A percentile compares a stretch with the other conserved stretches of the same genome.
phyloP scores from a whole-genome alignment of 2,113 vertebrate species.

The Rutilus rutilus region DNA sequence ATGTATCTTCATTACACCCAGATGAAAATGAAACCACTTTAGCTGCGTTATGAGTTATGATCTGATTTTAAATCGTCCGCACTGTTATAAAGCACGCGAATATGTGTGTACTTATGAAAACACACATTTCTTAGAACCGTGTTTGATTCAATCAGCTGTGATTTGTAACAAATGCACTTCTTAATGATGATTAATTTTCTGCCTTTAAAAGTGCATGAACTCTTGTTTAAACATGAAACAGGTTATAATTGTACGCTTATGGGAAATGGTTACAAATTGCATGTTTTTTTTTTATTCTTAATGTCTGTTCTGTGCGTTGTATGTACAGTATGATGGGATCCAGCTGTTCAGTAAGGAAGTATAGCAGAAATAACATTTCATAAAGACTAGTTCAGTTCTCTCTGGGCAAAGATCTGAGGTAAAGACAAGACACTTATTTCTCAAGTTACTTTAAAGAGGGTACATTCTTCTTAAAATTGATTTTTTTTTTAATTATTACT shows the following conservation, averaged over 20 bases:
- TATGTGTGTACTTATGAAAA: not conserved
- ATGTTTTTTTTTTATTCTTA: not conserved
- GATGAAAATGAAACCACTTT: not conserved
- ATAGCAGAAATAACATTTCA: not conserved
- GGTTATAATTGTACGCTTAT: not conserved
- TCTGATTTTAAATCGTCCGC: not conserved
- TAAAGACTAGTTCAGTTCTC: not conserved
- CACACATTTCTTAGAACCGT: not conserved
- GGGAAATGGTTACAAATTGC: not conserved
- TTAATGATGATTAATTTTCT: conserved; percentile 4
- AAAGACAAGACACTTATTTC: no score
- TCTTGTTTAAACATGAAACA: conserved; percentile 20
- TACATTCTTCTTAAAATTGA: no score
- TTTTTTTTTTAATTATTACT: no score
- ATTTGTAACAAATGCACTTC: not conserved
- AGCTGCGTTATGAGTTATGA: not conserved
- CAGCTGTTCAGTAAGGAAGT: not conserved
- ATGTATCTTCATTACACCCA: not conserved
- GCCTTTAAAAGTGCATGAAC: conserved; percentile 9
- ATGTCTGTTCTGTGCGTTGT: conserved; percentile 1
- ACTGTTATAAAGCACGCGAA: not conserved
- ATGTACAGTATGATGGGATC: not conserved
- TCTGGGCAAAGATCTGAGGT: not conserved
- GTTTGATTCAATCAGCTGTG: not conserved
- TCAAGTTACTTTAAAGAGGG: no score